Percentiles rank a stretch among this genome's conserved stretches.
These are phyloP conservation scores for Sebastes nivosus DNA, from an alignment of 2,797 vertebrate species.

Conservation along the genomic window DNA sequence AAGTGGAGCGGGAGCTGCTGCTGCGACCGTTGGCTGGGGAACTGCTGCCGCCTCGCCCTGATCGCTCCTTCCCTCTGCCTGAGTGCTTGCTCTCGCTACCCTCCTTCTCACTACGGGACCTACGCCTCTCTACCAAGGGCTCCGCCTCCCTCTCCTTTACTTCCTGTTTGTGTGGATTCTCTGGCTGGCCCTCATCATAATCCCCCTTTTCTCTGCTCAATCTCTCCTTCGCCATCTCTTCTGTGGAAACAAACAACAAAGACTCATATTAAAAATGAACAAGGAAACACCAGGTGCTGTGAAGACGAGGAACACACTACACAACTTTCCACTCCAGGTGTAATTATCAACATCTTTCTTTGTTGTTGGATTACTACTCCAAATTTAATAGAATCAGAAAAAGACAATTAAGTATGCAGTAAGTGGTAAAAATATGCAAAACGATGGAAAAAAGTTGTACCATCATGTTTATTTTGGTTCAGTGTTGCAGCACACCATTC, in stretches of 20 bases:
- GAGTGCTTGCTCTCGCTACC: slow-evolving; percentile 88
- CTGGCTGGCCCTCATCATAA: slow-evolving; percentile 89
- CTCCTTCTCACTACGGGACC: slow-evolving; percentile 87
- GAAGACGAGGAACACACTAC: not conserved
- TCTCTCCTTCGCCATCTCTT: slow-evolving; percentile 90
- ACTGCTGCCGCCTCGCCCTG: slow-evolving; percentile 80
- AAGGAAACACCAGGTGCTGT: not conserved
- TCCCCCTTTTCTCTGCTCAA: slow-evolving; percentile 90
- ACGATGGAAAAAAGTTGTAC: not conserved
- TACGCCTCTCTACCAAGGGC: slow-evolving; percentile 89
- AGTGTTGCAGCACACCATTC: no score
- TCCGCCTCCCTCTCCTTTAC: slow-evolving; percentile 90
- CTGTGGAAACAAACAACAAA: slow-evolving; percentile 72
- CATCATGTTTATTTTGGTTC: not conserved
- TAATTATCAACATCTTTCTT: not conserved
- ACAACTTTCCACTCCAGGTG: not conserved
- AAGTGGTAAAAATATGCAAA: not conserved
- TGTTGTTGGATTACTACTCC: not conserved
- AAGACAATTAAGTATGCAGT: not conserved
- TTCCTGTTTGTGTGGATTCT: slow-evolving; percentile 88
- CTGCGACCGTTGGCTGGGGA: slow-evolving; percentile 90
- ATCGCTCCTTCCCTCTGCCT: slow-evolving; percentile 86
- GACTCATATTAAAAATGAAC: not conserved
- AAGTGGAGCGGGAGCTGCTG: slow-evolving; percentile 89
- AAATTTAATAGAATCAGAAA: not conserved